phyloP scores from a whole-genome alignment of 2,797 vertebrate species.

The Yasuhikotakia modesta region DNA sequence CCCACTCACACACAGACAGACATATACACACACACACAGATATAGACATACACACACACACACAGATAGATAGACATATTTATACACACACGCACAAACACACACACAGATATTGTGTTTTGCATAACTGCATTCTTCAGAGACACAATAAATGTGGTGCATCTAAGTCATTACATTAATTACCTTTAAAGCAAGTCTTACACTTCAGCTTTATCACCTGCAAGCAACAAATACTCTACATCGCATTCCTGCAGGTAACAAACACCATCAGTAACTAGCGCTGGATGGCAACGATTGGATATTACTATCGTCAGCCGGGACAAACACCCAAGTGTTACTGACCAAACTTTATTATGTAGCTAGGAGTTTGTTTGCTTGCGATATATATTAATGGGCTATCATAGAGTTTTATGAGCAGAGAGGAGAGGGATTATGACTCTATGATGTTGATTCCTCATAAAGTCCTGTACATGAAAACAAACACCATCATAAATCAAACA shows the following conservation, averaged over 20 bases:
- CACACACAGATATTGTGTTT: too few species aligned
- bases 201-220: constrained; percentile 49
- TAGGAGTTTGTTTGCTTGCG: background rate
- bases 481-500: constrained; percentile 14
- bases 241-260: constrained; percentile 52
- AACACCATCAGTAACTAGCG: constrained; percentile 58
- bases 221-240: constrained; percentile 38
- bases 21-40: too few species aligned
- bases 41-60: too few species aligned
- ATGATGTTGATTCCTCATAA: background rate
- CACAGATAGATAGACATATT: too few species aligned
- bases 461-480: background rate
- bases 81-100: too few species aligned
- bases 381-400: background rate
- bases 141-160: background rate
- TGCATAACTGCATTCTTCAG: too few species aligned
- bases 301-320: constrained; percentile 46
- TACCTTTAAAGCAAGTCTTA: constrained; percentile 48
- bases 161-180: constrained; percentile 60
- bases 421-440: background rate
- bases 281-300: constrained; percentile 45
- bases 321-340: constrained; percentile 17
- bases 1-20: too few species aligned
- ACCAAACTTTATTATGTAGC: background rate
- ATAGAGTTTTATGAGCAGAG: background rate